Evolutionary conservation across 2,113 vertebrate species (phyloP).

Genomic region (Poicephalus meyeri): DNA sequence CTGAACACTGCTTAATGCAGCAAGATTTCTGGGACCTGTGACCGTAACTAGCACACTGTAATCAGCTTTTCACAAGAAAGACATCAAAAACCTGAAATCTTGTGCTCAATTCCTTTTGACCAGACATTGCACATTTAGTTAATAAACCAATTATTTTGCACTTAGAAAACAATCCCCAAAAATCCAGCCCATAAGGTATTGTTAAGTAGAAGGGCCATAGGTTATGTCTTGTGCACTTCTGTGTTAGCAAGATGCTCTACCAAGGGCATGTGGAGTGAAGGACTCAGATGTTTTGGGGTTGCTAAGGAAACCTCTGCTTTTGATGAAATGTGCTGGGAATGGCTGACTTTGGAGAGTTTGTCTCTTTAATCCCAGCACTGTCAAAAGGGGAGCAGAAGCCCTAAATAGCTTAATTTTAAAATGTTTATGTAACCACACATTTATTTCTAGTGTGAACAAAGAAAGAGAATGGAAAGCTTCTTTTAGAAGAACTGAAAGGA

Average conservation of each 20-base stretch:
- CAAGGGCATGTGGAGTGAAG: background rate
- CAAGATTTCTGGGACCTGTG: background rate
- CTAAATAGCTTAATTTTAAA: background rate
- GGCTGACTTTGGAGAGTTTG: background rate
- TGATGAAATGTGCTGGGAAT: background rate
- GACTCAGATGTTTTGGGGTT: background rate
- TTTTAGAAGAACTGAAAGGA: background rate
- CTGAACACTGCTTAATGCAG: background rate
- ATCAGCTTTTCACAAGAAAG: background rate
- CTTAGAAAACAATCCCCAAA: background rate
- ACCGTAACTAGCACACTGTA: background rate
- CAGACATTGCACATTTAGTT: background rate
- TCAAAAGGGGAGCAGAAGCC: background rate
- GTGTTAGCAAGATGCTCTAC: background rate
- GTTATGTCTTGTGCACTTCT: background rate
- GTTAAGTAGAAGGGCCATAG: rapidly evolving
- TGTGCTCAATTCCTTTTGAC: background rate
- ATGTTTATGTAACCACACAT: background rate
- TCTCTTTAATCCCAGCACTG: background rate
- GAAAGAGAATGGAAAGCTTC: background rate
- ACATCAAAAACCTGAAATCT: background rate
- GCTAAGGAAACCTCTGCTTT: background rate
- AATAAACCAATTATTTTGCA: background rate
- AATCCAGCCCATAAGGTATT: background rate
- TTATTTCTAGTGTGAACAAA: background rate